Conservation (phyloP, 2,113 vertebrate genomes). For the Prolemur simus region DNA sequence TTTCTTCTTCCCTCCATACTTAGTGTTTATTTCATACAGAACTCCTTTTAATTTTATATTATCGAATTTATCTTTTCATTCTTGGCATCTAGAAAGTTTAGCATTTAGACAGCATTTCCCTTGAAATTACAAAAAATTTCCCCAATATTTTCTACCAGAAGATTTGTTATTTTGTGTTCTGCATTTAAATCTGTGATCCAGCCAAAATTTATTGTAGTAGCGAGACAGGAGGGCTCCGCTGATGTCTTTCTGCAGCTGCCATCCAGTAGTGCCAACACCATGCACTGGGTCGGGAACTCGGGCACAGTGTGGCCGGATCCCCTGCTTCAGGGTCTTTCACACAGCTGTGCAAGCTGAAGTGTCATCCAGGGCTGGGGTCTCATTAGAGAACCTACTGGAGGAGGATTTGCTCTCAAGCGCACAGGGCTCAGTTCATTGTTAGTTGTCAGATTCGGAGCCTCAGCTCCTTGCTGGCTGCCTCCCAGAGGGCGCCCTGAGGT, state of each 20-base stretch:
- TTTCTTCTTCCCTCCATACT: neutral
- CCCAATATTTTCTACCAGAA: neutral
- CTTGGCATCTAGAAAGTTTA: neutral
- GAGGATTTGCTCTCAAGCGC: neutral
- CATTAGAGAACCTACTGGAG: neutral
- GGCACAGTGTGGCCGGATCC: no score
- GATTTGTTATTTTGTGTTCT: neutral
- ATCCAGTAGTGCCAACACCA: neutral
- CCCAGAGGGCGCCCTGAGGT: neutral
- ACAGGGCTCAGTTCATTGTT: neutral
- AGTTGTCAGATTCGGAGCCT: neutral
- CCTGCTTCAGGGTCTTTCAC: neutral
- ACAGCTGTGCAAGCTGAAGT: no score
- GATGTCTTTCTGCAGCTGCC: neutral
- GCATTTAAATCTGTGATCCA: neutral
- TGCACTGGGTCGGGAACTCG: neutral
- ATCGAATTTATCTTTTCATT: slow-evolving; percentile 17
- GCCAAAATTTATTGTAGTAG: neutral
- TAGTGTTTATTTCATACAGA: neutral
- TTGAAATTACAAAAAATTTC: neutral
- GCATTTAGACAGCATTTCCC: neutral
- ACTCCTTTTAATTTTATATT: neutral
- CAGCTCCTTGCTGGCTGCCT: neutral
- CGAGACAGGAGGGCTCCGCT: no score
- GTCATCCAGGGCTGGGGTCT: neutral